These are phyloP conservation scores for Camelus dromedarius DNA, from an alignment of 2,113 vertebrate species.

Conservation along the genomic window DNA sequence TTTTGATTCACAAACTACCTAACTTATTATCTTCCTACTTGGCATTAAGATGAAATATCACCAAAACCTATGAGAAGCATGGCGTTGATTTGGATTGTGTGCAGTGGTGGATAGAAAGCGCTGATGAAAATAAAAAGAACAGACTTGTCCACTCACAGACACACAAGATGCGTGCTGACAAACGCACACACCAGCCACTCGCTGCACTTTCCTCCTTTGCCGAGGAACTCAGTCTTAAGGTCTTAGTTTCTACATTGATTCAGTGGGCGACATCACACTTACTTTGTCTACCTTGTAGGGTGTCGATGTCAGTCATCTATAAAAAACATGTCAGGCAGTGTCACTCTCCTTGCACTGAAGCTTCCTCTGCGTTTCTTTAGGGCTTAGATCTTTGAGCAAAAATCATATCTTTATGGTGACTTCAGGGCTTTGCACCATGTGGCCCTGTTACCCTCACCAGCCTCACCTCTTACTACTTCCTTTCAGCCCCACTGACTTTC, in stretches of 20 bases:
- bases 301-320: background rate
- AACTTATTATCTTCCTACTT: background rate
- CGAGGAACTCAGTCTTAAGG: background rate
- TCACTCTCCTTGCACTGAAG: background rate
- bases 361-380: background rate
- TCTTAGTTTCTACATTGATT: background rate
- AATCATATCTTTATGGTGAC: background rate
- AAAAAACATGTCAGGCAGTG: background rate
- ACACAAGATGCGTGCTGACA: rapidly evolving
- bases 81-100: background rate
- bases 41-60: background rate
- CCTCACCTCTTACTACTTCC: background rate
- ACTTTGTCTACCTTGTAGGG: background rate
- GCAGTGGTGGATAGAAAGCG: background rate
- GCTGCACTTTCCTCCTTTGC: background rate
- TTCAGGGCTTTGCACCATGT: background rate
- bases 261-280: background rate
- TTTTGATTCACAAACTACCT: background rate
- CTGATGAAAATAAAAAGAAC: background rate
- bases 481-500: background rate
- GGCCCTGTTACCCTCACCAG: background rate
- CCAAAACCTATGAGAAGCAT: background rate
- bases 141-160: background rate
- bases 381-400: background rate
- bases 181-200: background rate